Conservation (phyloP, 1,140 invertebrate species). For the Eriosoma lanigerum region DNA sequence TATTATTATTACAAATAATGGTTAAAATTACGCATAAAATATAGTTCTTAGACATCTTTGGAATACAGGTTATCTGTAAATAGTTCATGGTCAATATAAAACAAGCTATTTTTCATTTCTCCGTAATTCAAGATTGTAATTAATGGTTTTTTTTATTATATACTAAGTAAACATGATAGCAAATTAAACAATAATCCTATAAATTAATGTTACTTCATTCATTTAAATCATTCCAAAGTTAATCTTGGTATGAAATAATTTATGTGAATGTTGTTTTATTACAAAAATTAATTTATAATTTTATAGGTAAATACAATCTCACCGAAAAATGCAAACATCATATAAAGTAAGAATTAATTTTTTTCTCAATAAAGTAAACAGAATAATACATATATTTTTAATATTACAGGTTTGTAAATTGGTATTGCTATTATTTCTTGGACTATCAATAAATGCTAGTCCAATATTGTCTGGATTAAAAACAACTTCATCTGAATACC, state of each 20-base stretch:
- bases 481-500: background rate
- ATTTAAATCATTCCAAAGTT: background rate
- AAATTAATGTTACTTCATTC: background rate
- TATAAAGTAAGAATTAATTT: slow-evolving; percentile 5
- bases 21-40: background rate
- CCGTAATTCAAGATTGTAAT: background rate
- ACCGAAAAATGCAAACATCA: slow-evolving; percentile 10
- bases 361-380: too few species aligned
- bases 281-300: background rate
- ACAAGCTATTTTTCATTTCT: background rate
- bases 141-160: slow-evolving; percentile 6
- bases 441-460: background rate
- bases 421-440: slow-evolving; percentile 8
- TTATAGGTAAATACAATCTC: background rate
- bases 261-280: background rate
- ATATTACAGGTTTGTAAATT: slow-evolving; percentile 32
- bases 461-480: slow-evolving; percentile 5
- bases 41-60: background rate
- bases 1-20: background rate
- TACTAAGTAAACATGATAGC: background rate
- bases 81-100: background rate
- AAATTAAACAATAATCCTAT: too few species aligned
- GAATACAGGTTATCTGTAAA: slow-evolving; percentile 14
- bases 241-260: background rate
- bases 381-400: background rate